phyloP scores from a whole-genome alignment of 2,888 invertebrate genomes.

The Aspidapion aeneum region DNA sequence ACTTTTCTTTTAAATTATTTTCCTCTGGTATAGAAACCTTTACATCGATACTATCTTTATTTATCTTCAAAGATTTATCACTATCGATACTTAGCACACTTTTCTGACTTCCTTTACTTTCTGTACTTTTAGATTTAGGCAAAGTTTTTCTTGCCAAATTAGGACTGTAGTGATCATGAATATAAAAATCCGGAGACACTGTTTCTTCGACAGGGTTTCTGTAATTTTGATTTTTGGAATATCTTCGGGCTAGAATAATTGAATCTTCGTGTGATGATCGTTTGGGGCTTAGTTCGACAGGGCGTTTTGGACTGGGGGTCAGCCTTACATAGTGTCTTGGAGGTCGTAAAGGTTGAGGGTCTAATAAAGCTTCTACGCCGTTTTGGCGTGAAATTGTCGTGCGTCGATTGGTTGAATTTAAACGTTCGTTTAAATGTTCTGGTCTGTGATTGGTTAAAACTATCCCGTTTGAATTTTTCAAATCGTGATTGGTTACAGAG shows the following conservation, averaged over 20 bases:
- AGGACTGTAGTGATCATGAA: slow-evolving; percentile 45
- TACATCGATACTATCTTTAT: background rate
- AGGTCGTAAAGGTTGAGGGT: background rate
- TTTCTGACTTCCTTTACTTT: slow-evolving; percentile 14
- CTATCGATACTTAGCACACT: background rate
- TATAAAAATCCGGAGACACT: slow-evolving; percentile 34
- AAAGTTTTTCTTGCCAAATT: slow-evolving; percentile 31
- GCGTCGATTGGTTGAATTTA: background rate
- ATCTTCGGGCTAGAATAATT: slow-evolving; percentile 33
- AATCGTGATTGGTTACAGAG: background rate
- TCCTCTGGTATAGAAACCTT: background rate
- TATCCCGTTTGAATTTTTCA: background rate
- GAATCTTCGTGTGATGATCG: slow-evolving; percentile 29
- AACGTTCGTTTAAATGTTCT: background rate
- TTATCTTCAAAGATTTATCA: too few species aligned
- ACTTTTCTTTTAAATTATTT: slow-evolving; percentile 15
- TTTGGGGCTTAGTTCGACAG: background rate
- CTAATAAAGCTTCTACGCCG: background rate
- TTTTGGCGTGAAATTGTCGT: background rate
- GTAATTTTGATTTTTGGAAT: slow-evolving; percentile 25
- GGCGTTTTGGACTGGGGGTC: background rate
- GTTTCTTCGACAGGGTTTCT: slow-evolving; percentile 23
- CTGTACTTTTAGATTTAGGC: slow-evolving; percentile 32
- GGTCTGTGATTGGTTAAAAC: background rate
- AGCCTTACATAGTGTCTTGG: background rate